A percentile compares a stretch with the other conserved stretches of the same genome.
Conservation (phyloP, 2,797 vertebrate species). For the Sebastes variabilis region DNA sequence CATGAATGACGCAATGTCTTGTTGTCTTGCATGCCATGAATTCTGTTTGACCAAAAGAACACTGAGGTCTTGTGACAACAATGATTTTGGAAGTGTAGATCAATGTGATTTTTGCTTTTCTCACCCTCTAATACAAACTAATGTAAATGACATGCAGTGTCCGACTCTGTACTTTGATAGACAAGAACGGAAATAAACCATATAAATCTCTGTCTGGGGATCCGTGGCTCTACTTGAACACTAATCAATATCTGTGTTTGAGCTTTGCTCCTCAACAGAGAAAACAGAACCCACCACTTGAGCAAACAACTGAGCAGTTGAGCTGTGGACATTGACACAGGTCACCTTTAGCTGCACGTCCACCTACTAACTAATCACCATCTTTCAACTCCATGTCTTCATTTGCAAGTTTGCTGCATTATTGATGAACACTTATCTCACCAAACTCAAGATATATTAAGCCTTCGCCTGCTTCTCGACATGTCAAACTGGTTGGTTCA, state of each 20-base stretch:
- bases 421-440: background rate
- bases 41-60: slow-evolving; percentile 3
- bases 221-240: background rate
- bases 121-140: background rate
- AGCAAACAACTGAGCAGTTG: slow-evolving; percentile 21
- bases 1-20: slow-evolving; percentile 55
- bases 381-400: background rate
- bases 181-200: background rate
- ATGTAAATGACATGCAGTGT: background rate
- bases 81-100: background rate
- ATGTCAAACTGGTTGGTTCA: background rate
- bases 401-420: background rate
- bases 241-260: slow-evolving; percentile 33
- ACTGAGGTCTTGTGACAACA: background rate
- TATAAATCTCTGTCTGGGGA: slow-evolving; percentile 3
- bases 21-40: slow-evolving; percentile 32
- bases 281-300: background rate
- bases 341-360: background rate
- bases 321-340: background rate
- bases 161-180: background rate
- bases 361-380: background rate
- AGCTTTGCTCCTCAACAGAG: slow-evolving; percentile 34
- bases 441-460: background rate
- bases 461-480: background rate
- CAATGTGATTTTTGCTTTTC: background rate